These are phyloP conservation scores for Drosophila testacea DNA, from an alignment of 2,888 invertebrate species.

Conservation along the genomic window DNA sequence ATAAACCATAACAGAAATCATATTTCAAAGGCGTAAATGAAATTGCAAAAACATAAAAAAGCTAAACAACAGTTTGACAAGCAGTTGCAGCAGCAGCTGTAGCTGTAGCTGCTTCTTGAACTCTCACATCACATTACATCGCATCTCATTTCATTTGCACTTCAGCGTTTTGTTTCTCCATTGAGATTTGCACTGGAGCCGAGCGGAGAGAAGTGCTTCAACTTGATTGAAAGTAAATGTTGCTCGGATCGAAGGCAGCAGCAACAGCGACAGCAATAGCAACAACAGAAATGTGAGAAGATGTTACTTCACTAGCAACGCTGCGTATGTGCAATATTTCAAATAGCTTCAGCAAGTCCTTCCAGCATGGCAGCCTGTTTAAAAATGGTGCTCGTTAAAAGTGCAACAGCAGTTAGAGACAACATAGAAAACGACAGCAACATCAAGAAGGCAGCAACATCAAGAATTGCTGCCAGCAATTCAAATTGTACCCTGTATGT, in stretches of 20 bases:
- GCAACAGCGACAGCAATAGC: neutral
- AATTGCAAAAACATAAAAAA: slow-evolving; percentile 49
- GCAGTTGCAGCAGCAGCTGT: slow-evolving; percentile 16
- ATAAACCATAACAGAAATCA: slow-evolving; percentile 46
- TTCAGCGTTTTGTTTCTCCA: slow-evolving; percentile 60
- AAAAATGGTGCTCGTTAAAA: slow-evolving; percentile 64
- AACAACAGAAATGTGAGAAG: slow-evolving; percentile 2
- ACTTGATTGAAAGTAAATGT: slow-evolving; percentile 67
- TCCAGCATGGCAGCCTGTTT: slow-evolving; percentile 51
- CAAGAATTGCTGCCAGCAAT: slow-evolving; percentile 26
- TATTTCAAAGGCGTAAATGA: slow-evolving; percentile 62
- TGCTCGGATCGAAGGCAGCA: slow-evolving; percentile 50
- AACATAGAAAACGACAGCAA: slow-evolving; percentile 26
- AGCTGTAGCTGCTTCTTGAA: slow-evolving; percentile 9
- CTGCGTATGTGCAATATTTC: slow-evolving; percentile 68
- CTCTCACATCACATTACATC: slow-evolving; percentile 22
- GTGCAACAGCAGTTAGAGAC: slow-evolving; percentile 44
- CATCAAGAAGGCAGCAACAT: slow-evolving; percentile 36
- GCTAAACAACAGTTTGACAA: slow-evolving; percentile 57
- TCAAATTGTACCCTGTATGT: slow-evolving; percentile 13
- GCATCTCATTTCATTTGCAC: slow-evolving; percentile 65
- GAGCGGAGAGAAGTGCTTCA: slow-evolving; percentile 38
- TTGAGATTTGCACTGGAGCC: slow-evolving; percentile 50
- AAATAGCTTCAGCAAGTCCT: slow-evolving; percentile 49
- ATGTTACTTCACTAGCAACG: slow-evolving; percentile 23